Base-by-base conservation (phyloP, 2,113 vertebrate species). In the Nipponia nippon region DNA sequence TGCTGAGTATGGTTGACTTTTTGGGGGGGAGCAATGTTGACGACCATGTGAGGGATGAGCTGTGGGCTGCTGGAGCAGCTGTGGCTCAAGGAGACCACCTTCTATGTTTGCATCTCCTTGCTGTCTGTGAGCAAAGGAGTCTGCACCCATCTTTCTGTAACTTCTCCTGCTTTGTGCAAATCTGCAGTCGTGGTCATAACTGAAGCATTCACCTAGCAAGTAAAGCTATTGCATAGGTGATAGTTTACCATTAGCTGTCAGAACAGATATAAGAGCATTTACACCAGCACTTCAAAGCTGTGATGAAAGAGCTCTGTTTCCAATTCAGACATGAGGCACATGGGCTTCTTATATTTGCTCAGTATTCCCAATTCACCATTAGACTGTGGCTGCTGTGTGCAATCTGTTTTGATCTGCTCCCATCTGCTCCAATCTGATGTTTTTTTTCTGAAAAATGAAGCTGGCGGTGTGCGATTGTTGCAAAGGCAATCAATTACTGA, bases 391-490 rank as follows among this genome's bases (percentile, higher is more conserved):
- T 93, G 89, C 82, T 85, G 56, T 58, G 26, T 82, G 84, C 92
- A 97, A n/a, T 97, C 96, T 96, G 87, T 97, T 97, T 94, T 94
- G 83, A 94, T 97, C 95, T 96, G 30, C 46, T 88, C 59, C 95
- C 88, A 94, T 97, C 94, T 97, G 95, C 55, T 97, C 72, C 44
- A 65, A 69, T 93, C 52, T 85, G 77, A 87, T 71, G 27, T 0
- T 83, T 86, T 92, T 87, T 95, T 40, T 26, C 83, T 52, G 83
- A 87, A 83, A 95, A 96, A 94, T 83, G 78, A 93, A 96, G 69
- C 75, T 93, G 91, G 79, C 4, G 2, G 92, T 25, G 63, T 89
- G 89, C 69, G 83, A 90, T 79, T 86, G 79, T 94, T 94, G 84
- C 75, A 61, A 90, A 94, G 84, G 77, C 89, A 92, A 92, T 95